A percentile compares a stretch with the other conserved stretches of the same genome.
Evolutionary conservation across 2,888 invertebrate species (phyloP).

Genomic region (Trimorus sp.): DNA sequence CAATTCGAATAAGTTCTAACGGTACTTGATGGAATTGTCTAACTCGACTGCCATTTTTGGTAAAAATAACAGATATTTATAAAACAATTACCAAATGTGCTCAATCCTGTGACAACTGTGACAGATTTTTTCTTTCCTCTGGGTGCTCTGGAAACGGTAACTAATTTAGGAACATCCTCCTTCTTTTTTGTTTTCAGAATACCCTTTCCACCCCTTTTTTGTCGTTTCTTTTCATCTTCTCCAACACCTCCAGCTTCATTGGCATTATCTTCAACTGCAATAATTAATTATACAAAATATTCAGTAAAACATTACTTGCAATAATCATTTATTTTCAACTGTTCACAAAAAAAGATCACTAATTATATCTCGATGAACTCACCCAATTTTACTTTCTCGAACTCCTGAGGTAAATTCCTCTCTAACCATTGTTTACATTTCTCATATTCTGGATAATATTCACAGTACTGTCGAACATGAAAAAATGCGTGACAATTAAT

Average conservation of each 20-base stretch:
- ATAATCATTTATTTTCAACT: neutral
- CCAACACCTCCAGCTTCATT: slow-evolving; percentile 86
- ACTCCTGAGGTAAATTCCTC: slow-evolving; percentile 95
- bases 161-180: slow-evolving; percentile 92
- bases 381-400: slow-evolving; percentile 92
- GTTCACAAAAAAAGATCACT: neutral
- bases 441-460: slow-evolving; percentile 98
- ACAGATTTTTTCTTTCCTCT: slow-evolving; percentile 99
- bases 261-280: slow-evolving; percentile 80
- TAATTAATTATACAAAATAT: neutral
- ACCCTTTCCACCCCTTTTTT: slow-evolving; percentile 98
- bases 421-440: slow-evolving; percentile 99
- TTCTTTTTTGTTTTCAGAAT: slow-evolving; percentile 97
- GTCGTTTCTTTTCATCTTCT: slow-evolving; percentile 96
- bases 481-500: neutral
- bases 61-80: too few relatives aligned
- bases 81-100: slow-evolving; percentile 95
- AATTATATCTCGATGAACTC: slow-evolving; percentile 71
- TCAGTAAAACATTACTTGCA: neutral
- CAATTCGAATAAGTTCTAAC: too few relatives aligned
- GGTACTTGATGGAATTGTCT: too few relatives aligned
- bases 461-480: slow-evolving; percentile 90
- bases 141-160: slow-evolving; percentile 93
- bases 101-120: slow-evolving; percentile 97
- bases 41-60: too few relatives aligned